Evolutionary conservation across 2,797 vertebrate species (phyloP).

Genomic region (Xyrichtys novacula): DNA sequence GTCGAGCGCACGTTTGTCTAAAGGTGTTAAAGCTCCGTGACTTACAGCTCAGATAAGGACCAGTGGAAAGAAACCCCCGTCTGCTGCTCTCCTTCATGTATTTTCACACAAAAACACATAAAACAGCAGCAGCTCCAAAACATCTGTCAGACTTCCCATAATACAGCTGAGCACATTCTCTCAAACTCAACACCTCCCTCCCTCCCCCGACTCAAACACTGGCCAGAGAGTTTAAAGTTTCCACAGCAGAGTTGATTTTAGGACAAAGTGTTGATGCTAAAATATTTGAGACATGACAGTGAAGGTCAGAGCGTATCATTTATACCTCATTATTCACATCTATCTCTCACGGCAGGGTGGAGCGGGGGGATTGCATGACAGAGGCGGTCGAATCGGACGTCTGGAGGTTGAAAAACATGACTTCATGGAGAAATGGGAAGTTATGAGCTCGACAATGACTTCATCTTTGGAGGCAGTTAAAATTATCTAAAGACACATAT

Average conservation of each 20-base stretch:
- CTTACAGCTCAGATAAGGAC: background rate
- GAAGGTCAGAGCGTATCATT: background rate
- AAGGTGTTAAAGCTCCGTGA: background rate
- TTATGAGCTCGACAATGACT: slow-evolving; percentile 6
- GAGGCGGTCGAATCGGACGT: background rate
- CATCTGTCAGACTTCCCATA: slow-evolving; percentile 38
- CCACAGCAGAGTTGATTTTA: background rate
- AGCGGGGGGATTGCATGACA: background rate
- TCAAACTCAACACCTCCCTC: slow-evolving; percentile 7
- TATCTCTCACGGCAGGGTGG: slow-evolving; percentile 12
- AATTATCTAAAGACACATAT: background rate
- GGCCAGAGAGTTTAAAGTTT: background rate
- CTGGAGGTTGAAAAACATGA: slow-evolving; percentile 7
- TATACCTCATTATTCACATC: background rate
- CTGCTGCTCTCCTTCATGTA: background rate
- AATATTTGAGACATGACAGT: background rate
- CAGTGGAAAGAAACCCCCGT: slow-evolving; percentile 9
- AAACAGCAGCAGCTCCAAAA: slow-evolving; percentile 38
- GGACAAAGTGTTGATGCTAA: background rate
- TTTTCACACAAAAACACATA: slow-evolving; percentile 14
- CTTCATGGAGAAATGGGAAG: slow-evolving; percentile 32
- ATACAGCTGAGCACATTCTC: slow-evolving; percentile 10
- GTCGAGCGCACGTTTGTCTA: background rate
- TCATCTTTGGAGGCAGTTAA: slow-evolving; percentile 17
- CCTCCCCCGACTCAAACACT: background rate